Evolutionary conservation across 2,113 vertebrate species (phyloP).

Genomic region (Microtus montanus): DNA sequence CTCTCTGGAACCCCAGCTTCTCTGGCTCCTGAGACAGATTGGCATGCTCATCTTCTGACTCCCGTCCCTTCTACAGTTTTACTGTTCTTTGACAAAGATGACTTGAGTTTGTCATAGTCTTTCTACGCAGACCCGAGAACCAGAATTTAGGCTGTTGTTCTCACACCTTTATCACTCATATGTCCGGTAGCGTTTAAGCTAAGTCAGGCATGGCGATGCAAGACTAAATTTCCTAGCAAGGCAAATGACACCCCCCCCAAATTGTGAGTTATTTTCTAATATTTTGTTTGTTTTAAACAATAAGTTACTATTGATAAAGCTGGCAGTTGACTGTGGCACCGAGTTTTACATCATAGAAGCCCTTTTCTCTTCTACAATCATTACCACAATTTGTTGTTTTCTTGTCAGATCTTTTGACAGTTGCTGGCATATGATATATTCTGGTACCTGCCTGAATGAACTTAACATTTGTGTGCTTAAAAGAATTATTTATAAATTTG

Average conservation of each 20-base stretch:
- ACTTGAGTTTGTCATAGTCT: conserved; percentile 1
- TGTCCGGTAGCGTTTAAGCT: conserved; percentile 58
- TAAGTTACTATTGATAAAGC: conserved; percentile 46
- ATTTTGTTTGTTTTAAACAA: background rate
- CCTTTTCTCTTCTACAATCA: conserved; percentile 60
- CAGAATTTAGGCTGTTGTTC: conserved; percentile 38
- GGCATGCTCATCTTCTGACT: conserved; percentile 1
- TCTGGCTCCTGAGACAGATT: background rate
- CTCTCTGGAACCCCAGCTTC: background rate
- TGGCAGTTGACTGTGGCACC: conserved; percentile 63
- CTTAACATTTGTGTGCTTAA: conserved; percentile 66
- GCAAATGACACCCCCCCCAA: conserved; percentile 46
- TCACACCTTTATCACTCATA: conserved; percentile 49
- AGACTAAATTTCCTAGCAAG: conserved; percentile 65
- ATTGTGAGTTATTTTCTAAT: background rate
- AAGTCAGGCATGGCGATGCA: conserved; percentile 55
- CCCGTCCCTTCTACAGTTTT: background rate
- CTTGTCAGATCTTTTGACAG: conserved; percentile 71
- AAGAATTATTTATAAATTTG: conserved; percentile 78
- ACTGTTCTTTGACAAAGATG: conserved; percentile 30
- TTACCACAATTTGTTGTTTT: conserved; percentile 66
- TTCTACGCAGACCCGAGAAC: background rate
- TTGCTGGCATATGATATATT: conserved; percentile 57
- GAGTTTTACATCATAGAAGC: conserved; percentile 64
- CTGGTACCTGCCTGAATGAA: conserved; percentile 64